phyloP scores from a whole-genome alignment of 2,797 vertebrate genomes.

The Hoplostethus atlanticus region DNA sequence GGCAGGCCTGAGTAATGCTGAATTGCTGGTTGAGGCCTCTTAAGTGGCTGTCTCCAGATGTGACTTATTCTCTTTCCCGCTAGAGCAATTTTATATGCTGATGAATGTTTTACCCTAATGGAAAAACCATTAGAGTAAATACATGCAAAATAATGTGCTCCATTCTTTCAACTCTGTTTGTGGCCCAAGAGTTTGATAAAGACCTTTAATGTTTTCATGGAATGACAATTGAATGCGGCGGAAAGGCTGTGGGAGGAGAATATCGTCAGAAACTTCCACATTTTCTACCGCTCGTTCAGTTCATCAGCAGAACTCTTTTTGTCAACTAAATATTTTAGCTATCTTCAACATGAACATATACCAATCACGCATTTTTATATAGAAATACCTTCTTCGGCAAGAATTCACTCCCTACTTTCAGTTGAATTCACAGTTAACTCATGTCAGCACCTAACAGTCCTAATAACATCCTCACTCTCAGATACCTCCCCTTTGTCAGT shows the following conservation, averaged over 20 bases:
- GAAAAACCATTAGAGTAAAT: constrained; percentile 86
- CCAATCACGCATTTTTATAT: too few species aligned
- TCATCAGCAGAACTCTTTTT: too few species aligned
- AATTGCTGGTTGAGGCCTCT: constrained; percentile 47
- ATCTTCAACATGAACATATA: too few species aligned
- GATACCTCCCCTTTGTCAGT: too few species aligned
- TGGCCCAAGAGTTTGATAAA: constrained; percentile 80
- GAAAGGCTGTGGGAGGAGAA: constrained; percentile 4
- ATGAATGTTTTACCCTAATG: constrained; percentile 82
- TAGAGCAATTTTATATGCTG: constrained; percentile 81
- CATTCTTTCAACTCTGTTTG: constrained; percentile 77
- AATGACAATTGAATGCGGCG: constrained; percentile 74
- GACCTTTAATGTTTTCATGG: constrained; percentile 78
- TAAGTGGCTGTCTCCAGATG: constrained; percentile 64
- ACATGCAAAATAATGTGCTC: constrained; percentile 83
- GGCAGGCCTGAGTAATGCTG: constrained; percentile 50
- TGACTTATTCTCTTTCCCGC: constrained; percentile 63
- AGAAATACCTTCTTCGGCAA: too few species aligned
- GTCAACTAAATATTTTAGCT: too few species aligned
- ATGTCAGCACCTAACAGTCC: too few species aligned
- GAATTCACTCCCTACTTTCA: too few species aligned
- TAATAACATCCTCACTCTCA: too few species aligned
- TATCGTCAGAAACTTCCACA: constrained; percentile 9
- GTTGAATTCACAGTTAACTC: too few species aligned
- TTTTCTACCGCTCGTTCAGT: too few species aligned